Conservation (phyloP, 1,140 invertebrate genomes). For the Listronotus bonariensis region DNA sequence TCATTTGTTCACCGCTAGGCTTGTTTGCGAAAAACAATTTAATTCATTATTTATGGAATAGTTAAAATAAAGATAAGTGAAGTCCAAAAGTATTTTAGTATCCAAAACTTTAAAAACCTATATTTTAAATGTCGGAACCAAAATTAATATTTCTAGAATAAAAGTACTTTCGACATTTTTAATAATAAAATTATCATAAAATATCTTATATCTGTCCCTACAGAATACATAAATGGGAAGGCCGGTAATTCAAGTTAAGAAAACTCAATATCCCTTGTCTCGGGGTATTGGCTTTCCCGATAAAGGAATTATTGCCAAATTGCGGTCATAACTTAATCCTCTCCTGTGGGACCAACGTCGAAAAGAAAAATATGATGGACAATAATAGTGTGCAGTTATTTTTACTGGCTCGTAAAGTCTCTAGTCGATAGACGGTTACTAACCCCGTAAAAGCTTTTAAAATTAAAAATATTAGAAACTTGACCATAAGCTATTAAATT, state of each 20-base stretch:
- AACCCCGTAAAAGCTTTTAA: slow-evolving; percentile 3
- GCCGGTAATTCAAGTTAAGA: slow-evolving; percentile 1
- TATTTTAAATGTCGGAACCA: too few relatives aligned
- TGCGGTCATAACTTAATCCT: slow-evolving; percentile 10
- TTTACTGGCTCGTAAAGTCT: slow-evolving; percentile 1
- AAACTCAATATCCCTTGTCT: slow-evolving; percentile 8
- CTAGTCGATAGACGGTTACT: slow-evolving; percentile 1
- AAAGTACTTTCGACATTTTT: too few relatives aligned
- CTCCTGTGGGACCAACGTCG: not conserved
- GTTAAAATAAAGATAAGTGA: too few relatives aligned
- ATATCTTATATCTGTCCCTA: too few relatives aligned
- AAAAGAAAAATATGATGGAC: slow-evolving; percentile 6
- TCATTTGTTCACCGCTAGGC: too few relatives aligned
- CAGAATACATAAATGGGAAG: not conserved
- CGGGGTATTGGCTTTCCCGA: not conserved
- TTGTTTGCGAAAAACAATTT: too few relatives aligned
- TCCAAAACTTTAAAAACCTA: too few relatives aligned
- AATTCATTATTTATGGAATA: too few relatives aligned
- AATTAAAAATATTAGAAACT: not conserved
- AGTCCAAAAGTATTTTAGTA: too few relatives aligned
- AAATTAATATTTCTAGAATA: too few relatives aligned
- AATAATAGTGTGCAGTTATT: slow-evolving; percentile 7
- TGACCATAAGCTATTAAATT: too few relatives aligned
- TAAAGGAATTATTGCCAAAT: slow-evolving; percentile 10
- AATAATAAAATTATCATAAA: too few relatives aligned